Evolutionary conservation across 2,113 vertebrate species (phyloP).

Genomic region (Tragelaphus strepsiceros): DNA sequence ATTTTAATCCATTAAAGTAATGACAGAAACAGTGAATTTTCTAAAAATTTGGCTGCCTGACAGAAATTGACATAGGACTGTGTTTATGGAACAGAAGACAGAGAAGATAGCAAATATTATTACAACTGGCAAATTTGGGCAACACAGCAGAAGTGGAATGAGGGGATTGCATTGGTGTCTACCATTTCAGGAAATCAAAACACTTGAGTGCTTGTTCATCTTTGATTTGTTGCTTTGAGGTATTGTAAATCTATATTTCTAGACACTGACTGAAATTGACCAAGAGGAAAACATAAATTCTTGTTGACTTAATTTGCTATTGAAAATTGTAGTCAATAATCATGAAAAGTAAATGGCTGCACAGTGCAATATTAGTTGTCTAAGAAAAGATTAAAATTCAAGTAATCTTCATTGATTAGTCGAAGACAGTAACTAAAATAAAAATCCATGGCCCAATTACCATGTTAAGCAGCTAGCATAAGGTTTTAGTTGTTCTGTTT

Average conservation of each 20-base stretch:
- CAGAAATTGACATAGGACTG: background rate
- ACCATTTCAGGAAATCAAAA: constrained; percentile 25
- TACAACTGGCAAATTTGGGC: constrained; percentile 33
- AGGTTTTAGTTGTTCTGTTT: constrained; percentile 53
- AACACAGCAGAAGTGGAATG: background rate
- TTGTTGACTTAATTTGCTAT: constrained; percentile 81
- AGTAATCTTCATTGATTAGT: constrained; percentile 79
- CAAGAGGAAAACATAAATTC: constrained; percentile 77
- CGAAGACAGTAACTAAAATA: constrained; percentile 73
- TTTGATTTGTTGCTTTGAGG: constrained; percentile 72
- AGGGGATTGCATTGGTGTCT: background rate
- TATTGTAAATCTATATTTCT: constrained; percentile 76
- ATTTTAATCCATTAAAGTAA: constrained; percentile 34
- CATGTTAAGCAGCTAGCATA: constrained; percentile 66
- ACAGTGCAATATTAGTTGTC: constrained; percentile 73
- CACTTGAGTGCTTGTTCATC: constrained; percentile 45
- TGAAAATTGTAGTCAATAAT: constrained; percentile 82
- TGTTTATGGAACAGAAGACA: constrained; percentile 31
- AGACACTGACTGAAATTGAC: constrained; percentile 76
- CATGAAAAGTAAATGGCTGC: constrained; percentile 76
- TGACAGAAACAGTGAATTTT: background rate
- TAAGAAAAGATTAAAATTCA: constrained; percentile 80
- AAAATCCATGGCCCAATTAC: constrained; percentile 78
- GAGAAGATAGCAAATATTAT: constrained; percentile 18
- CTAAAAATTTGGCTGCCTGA: background rate